These are phyloP conservation scores for Caenorhabditis macrosperma DNA, from an alignment of 2,888 invertebrate species.

Conservation along the genomic window DNA sequence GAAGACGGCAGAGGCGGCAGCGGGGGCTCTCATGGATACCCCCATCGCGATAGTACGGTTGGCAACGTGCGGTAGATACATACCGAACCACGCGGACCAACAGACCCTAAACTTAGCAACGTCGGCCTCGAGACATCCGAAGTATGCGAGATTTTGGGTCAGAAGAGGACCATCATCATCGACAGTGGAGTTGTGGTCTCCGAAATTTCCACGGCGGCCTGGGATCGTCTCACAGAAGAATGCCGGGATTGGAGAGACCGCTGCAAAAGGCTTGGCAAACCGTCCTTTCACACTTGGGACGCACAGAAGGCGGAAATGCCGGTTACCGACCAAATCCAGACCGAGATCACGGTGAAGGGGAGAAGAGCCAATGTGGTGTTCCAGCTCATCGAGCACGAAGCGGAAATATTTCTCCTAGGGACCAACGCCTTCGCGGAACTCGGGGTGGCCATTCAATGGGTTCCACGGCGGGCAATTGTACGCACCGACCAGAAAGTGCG, in stretches of 20 bases:
- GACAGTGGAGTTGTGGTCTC: conserved; percentile 1
- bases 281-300: not conserved
- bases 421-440: conserved; percentile 1
- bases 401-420: not conserved
- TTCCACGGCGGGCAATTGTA: not conserved
- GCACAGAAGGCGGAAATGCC: not conserved
- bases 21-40: no score
- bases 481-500: not conserved
- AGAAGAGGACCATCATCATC: not conserved
- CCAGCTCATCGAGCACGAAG: not conserved
- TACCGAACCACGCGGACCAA: no score
- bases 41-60: no score
- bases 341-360: not conserved
- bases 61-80: no score
- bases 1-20: no score
- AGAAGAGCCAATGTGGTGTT: not conserved
- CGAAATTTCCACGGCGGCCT: not conserved
- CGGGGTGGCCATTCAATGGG: conserved; percentile 6
- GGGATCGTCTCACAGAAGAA: not conserved
- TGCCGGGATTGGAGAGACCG: not conserved
- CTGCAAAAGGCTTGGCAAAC: not conserved
- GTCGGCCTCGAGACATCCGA: no score
- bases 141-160: not conserved
- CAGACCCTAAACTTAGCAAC: no score
- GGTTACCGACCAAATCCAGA: not conserved